Percentiles rank a stretch among this genome's conserved stretches.
Evolutionary conservation across 2,113 vertebrate species (phyloP).

Genomic region (Rhombomys opimus): DNA sequence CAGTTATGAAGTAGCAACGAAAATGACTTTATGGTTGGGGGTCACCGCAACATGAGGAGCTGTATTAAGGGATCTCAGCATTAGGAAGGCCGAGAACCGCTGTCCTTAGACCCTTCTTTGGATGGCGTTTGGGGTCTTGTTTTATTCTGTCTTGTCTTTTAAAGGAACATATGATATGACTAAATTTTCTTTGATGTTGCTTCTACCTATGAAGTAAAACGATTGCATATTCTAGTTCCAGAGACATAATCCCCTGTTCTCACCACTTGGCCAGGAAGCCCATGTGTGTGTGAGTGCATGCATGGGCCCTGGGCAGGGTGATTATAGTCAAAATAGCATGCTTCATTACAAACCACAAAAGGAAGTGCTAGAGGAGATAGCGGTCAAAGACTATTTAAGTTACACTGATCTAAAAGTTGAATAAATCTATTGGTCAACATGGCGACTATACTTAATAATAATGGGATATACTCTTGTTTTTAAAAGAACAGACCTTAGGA

Average conservation of each 20-base stretch:
- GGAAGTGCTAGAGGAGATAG: not conserved
- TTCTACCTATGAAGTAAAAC: not conserved
- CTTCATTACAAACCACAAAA: slow-evolving; percentile 13
- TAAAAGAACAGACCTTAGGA: not conserved
- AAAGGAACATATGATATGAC: not conserved
- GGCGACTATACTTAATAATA: not conserved
- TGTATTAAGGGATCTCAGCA: not conserved
- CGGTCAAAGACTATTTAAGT: not conserved
- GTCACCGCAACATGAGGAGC: not conserved
- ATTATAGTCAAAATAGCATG: not conserved
- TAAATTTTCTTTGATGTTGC: slow-evolving; percentile 27
- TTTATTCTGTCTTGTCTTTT: slow-evolving; percentile 43
- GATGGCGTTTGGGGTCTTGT: not conserved
- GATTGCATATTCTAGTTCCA: not conserved
- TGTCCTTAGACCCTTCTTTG: not conserved
- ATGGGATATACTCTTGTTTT: not conserved
- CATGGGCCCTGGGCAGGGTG: not conserved
- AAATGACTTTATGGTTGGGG: not conserved
- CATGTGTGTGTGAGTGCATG: not conserved
- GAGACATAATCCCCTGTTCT: not conserved
- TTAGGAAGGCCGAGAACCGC: not conserved
- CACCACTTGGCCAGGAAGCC: not conserved
- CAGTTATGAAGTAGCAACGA: not conserved
- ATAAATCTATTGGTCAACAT: not conserved
- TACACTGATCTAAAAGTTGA: not conserved